Evolutionary conservation across 2,113 vertebrate genomes (phyloP), one percentile per base, ranked within the genome.

Genomic region (Petroica traversi): DNA sequence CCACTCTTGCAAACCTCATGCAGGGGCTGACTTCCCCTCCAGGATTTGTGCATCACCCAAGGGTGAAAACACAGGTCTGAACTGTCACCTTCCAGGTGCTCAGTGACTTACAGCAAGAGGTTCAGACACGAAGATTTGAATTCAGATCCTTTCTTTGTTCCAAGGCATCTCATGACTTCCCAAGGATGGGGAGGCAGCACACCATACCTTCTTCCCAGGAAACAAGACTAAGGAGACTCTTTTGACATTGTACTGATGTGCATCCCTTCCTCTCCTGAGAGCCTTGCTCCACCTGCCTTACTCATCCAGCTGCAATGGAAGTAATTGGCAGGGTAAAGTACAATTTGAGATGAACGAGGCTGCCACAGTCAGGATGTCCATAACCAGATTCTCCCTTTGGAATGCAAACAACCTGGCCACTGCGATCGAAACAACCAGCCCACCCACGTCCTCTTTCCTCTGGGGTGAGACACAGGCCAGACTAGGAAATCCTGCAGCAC

Each of bases 401-500:
- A 94, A 89, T 57, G 72, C 89, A 69, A 88, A 81, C 79, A 92
- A 51, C 83, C 79, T 14, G 73, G 76, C 74, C 5, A 5, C 73
- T 34, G 74, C 0, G 5, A 84, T 4, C 24, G 85, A 95, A 88
- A 68, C 90, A 94, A 68, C 43, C 92, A 95, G 83, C 91, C 91
- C 83, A 91, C 64, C 75, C 88, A 19, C 5, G 0, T 29, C 72
- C 88, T 12, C 0, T 38, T 74, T 71, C 68, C 80, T 51, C 64
- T 26, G 54, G 57, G 29, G 25, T 3, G 66, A 96, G 75, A 61
- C 67, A 58, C 48, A 31, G 73, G 11, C 5, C 74, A 81, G 83
- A 91, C 96, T 99, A 99, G 43, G 99, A 99, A 94, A 99, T 98
- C 43, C 99, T 99, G 98, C 99, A 99, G 97, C 99, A 99, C 83